These are phyloP conservation scores for Tetrax tetrax DNA, from an alignment of 2,113 vertebrate species.

Conservation along the genomic window DNA sequence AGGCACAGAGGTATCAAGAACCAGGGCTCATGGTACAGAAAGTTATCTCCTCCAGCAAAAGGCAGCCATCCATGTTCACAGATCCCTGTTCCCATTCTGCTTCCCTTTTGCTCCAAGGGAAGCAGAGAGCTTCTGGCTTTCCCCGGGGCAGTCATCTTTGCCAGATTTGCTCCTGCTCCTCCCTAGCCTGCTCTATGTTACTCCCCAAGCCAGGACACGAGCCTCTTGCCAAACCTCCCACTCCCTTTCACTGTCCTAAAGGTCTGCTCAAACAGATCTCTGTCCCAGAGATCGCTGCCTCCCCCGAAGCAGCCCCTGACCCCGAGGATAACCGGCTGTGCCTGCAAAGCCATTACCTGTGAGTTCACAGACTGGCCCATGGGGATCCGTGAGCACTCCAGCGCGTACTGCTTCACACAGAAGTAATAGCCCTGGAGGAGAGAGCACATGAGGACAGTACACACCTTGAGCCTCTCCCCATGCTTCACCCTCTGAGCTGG, in stretches of 20 bases:
- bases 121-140: neutral
- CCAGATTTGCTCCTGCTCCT: neutral
- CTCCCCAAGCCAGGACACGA: neutral
- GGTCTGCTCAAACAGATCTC: neutral
- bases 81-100: neutral
- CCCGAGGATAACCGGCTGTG: neutral
- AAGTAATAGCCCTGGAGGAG: conserved; percentile 91
- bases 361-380: conserved; percentile 99
- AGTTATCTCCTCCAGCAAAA: neutral
- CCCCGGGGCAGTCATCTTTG: neutral
- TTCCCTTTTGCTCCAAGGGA: neutral
- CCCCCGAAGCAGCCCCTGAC: neutral
- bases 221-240: neutral
- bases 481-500: neutral
- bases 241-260: neutral
- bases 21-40: neutral
- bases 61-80: neutral
- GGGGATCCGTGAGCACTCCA: conserved; percentile 96
- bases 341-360: conserved; percentile 82
- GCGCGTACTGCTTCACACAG: conserved; percentile 96
- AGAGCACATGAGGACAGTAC: neutral
- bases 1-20: neutral
- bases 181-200: neutral
- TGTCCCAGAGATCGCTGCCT: neutral
- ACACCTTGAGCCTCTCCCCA: neutral